Base-by-base conservation (phyloP, 2,113 vertebrate genomes). In the Hyperoodon ampullatus region DNA sequence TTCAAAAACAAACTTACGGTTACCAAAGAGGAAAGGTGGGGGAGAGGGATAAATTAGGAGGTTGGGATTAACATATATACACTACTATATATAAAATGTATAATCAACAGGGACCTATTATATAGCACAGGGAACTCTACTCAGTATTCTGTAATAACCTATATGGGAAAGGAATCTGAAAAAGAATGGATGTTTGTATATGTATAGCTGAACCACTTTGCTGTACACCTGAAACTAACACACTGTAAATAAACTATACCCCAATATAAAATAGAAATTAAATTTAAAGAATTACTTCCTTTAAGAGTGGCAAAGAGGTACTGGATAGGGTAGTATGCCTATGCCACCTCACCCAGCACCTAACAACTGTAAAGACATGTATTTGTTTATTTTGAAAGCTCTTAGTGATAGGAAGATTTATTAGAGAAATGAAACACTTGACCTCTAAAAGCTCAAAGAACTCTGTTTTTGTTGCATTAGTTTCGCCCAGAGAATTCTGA, bases 401-500 rank as follows among this genome's bases (percentile, higher is more conserved):
- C 53, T 68, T 86, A 95, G 83, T 83, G 92, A 97, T 87, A 96
- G 93, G 86, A 95, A 97, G 74, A 97, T 97, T 85, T 94, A 94
- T 88, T 96, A 82, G 47, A 96, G 47, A 97, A 97, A 94, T 70
- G 93, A 97, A 95, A 96, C 26, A 91, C 77, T 97, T 95, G 63
- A 90, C 83, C 83, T 87, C 66, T 90, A 60, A 98, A 98, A 98
- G 94, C 74, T 93, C 95, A 85, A 55, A 97, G 80, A 91, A 97
- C 72, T 77, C 90, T 85, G 39, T 95, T 97, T 97, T 88, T 92
- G 78, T 95, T 96, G 94, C 42, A 91, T 44, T 68, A 93, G 71
- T 84, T 89, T 97, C 94, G 74, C 97, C 97, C 98, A 89, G 80
- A 98, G 95, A 98, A 98, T 90, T 96, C 86, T 97, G 88, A 94